Conservation (phyloP, 1,140 invertebrate species). For the Meloidogyne chitwoodi region DNA sequence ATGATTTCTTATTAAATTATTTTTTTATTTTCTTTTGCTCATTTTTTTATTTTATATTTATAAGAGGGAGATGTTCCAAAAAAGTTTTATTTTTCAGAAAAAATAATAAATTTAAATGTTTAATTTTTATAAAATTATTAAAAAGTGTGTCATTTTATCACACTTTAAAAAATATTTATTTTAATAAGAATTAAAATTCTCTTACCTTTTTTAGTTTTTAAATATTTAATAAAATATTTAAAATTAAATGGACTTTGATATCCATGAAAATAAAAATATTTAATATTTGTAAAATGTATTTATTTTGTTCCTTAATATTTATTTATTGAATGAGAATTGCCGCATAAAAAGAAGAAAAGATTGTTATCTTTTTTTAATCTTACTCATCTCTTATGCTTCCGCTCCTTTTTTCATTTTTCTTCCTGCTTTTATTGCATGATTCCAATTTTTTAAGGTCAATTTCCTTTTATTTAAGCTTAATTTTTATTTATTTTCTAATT, state of each 20-base stretch:
- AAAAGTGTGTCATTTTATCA: too few relatives aligned
- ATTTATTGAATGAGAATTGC: neutral
- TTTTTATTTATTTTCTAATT: neutral
- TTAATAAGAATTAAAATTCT: too few relatives aligned
- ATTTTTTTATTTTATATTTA: too few relatives aligned
- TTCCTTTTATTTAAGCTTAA: neutral
- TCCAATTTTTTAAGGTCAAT: neutral
- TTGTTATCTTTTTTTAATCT: conserved; percentile 3
- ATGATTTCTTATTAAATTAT: too few relatives aligned
- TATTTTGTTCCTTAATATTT: neutral
- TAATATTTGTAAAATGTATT: neutral
- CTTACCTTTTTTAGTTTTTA: too few relatives aligned
- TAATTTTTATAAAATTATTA: too few relatives aligned
- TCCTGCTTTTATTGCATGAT: neutral
- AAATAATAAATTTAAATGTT: too few relatives aligned
- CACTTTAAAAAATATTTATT: too few relatives aligned
- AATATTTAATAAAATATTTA: too few relatives aligned
- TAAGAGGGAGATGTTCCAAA: too few relatives aligned
- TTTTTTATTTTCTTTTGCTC: too few relatives aligned
- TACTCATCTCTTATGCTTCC: conserved; percentile 1
- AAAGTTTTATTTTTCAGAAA: too few relatives aligned
- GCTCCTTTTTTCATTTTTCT: neutral
- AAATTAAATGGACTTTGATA: conserved; percentile 8
- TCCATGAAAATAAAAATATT: neutral
- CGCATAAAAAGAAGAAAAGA: neutral